Evolutionary conservation across 2,797 vertebrate genomes (phyloP), one percentile per base, ranked within the genome.

Genomic region (Gobionotothen gibberifrons): DNA sequence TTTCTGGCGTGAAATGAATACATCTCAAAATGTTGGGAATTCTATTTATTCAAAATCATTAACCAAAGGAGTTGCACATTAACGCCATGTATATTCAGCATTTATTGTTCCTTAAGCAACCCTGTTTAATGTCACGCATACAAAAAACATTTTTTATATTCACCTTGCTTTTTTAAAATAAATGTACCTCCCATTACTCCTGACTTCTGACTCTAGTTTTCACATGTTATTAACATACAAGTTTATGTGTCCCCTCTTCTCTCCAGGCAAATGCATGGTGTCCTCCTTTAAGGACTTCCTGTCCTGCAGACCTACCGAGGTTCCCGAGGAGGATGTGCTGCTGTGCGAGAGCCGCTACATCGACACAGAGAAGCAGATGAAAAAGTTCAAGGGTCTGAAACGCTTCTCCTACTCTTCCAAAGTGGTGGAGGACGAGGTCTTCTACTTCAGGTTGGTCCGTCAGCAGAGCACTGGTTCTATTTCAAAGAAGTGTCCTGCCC

Each of bases 261-360:
- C 91, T 92, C 71, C 85, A 99, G 98, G 98, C 57, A 99, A 98
- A 87, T 99, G 98, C 85, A 94, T 95, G 53, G 98, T 99, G 67
- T 95, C 97, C 61, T 97, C 97, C 0, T 99, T 99, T 91, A 99
- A 99, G 92, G 98, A 99, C 90, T 99, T 96, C 95, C 93, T 99
- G 77, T 99, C 97, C 68, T 98, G 98, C 92, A 96, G 98, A 88
- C 97, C 96, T 1, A 96, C 95, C 0, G 95, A 96, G 86, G 78
- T 89, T 72, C 65, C 84, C 17, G 98, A 99, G 86, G 97, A 97
- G 0, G 96, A 98, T 3, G 87, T 99, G 82, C 93, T 98, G 19
- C 93, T 99, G 67, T 99, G 97, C 5, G 98, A 99, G 92, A 99
- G 98, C 82, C 98, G 98, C 85, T 99, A 99, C 92, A 97, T 97